Conservation (phyloP, 1,140 invertebrate species). For the Tetramorium simillimum region DNA sequence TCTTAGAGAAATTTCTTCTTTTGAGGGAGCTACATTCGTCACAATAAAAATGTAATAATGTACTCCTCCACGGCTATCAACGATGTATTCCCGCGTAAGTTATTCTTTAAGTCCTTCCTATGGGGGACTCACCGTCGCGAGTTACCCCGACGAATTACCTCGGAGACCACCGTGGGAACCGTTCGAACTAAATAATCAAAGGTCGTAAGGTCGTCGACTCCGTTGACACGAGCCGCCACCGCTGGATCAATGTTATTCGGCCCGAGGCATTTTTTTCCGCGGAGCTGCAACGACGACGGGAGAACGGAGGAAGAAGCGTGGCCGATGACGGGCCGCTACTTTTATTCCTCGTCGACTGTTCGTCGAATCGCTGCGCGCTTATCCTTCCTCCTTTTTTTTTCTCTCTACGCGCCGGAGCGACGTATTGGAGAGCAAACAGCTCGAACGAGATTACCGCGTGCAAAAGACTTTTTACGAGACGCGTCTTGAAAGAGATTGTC, state of each 20-base stretch:
- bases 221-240: constrained; percentile 29
- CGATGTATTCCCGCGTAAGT: constrained; percentile 15
- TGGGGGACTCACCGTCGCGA: constrained; percentile 21
- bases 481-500: constrained; percentile 61
- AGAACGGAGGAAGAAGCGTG: not conserved
- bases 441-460: constrained; percentile 60
- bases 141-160: constrained; percentile 56
- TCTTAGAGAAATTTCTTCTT: constrained; percentile 7
- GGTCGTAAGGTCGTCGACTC: constrained; percentile 12
- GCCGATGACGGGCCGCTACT: constrained; percentile 41
- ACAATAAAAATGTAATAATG: constrained; percentile 10
- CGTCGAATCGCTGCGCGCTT: constrained; percentile 36
- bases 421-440: constrained; percentile 58
- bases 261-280: constrained; percentile 54
- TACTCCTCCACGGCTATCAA: not conserved
- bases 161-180: constrained; percentile 27
- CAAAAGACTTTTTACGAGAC: constrained; percentile 62
- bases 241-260: constrained; percentile 64
- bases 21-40: not conserved
- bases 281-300: not conserved
- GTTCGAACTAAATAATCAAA: constrained; percentile 66
- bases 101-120: constrained; percentile 44
- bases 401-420: constrained; percentile 24
- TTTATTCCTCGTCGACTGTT: constrained; percentile 35
- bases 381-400: not conserved